phyloP scores from a whole-genome alignment of 2,797 vertebrate genomes.

The Fistularia tabacaria region DNA sequence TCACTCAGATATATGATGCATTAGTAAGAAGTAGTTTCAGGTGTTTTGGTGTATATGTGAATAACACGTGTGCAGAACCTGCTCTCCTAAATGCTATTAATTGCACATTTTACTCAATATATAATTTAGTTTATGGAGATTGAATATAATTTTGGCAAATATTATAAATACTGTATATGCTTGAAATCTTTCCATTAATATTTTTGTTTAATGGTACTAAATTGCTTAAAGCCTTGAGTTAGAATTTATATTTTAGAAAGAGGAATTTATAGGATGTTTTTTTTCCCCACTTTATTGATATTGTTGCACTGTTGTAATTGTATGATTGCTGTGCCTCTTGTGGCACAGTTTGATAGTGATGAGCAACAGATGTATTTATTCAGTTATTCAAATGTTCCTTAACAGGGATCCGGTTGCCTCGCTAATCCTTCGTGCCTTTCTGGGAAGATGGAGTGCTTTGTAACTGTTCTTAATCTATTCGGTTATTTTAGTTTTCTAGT shows the following conservation, averaged over 20 bases:
- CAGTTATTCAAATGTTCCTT: constrained; percentile 67
- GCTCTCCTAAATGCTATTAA: constrained; percentile 55
- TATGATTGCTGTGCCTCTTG: constrained; percentile 56
- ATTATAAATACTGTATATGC: constrained; percentile 63
- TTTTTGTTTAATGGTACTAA: constrained; percentile 67
- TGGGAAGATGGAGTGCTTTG: constrained; percentile 46
- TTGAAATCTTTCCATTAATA: constrained; percentile 59
- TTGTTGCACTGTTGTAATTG: constrained; percentile 59
- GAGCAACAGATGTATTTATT: constrained; percentile 74
- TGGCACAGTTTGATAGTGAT: constrained; percentile 57
- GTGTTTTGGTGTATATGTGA: constrained; percentile 28
- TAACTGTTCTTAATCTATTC: constrained; percentile 37
- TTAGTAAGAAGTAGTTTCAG: constrained; percentile 48
- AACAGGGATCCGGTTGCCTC: constrained; percentile 37
- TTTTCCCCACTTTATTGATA: constrained; percentile 56
- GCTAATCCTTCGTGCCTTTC: constrained; percentile 67
- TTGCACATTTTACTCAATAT: constrained; percentile 62
- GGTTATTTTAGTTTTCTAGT: constrained; percentile 39
- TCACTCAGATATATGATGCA: constrained; percentile 29
- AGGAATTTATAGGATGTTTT: constrained; percentile 63
- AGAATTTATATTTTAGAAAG: constrained; percentile 57
- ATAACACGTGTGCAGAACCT: constrained; percentile 33
- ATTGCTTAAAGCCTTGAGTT: constrained; percentile 49
- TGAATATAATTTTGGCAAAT: constrained; percentile 58
- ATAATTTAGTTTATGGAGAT: constrained; percentile 43